Conservation (phyloP, 2,888 invertebrate genomes). For the Thereva nobilitata region DNA sequence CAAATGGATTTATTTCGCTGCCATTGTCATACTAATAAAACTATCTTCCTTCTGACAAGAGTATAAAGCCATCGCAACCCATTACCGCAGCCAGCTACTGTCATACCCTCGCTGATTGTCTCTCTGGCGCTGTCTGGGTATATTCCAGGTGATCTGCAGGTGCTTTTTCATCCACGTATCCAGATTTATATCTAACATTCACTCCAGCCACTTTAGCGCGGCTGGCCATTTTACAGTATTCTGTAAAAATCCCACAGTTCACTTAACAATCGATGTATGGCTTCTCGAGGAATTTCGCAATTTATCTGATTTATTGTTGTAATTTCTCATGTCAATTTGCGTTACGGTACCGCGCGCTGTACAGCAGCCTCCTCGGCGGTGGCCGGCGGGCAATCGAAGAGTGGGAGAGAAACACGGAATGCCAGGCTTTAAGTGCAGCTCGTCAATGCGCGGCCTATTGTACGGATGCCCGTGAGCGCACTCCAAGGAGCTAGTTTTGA, state of each 20-base stretch:
- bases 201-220: slow-evolving; percentile 15
- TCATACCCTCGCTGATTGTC: slow-evolving; percentile 18
- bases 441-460: slow-evolving; percentile 29
- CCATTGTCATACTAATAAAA: slow-evolving; percentile 13
- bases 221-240: slow-evolving; percentile 25
- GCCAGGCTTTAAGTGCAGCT: slow-evolving; percentile 30
- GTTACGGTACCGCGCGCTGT: slow-evolving; percentile 32
- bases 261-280: slow-evolving; percentile 30
- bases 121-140: slow-evolving; percentile 8
- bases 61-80: slow-evolving; percentile 22
- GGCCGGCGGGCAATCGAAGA: slow-evolving; percentile 3
- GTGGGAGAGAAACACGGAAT: slow-evolving; percentile 20
- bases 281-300: slow-evolving; percentile 41
- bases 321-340: slow-evolving; percentile 40
- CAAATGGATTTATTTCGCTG: slow-evolving; percentile 17
- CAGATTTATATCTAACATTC: slow-evolving; percentile 9
- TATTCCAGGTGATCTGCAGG: slow-evolving; percentile 34
- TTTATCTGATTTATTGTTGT: slow-evolving; percentile 41
- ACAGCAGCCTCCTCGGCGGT: slow-evolving; percentile 12
- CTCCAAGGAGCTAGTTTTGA: slow-evolving; percentile 24
- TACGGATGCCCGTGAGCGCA: slow-evolving; percentile 28
- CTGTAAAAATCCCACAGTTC: slow-evolving; percentile 27
- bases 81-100: slow-evolving; percentile 26
- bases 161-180: slow-evolving; percentile 16
- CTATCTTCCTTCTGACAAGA: slow-evolving; percentile 2